Evolutionary conservation across 2,797 vertebrate genomes (phyloP), one percentile per base, ranked within the genome.

Genomic region (Eremophila alpestris): DNA sequence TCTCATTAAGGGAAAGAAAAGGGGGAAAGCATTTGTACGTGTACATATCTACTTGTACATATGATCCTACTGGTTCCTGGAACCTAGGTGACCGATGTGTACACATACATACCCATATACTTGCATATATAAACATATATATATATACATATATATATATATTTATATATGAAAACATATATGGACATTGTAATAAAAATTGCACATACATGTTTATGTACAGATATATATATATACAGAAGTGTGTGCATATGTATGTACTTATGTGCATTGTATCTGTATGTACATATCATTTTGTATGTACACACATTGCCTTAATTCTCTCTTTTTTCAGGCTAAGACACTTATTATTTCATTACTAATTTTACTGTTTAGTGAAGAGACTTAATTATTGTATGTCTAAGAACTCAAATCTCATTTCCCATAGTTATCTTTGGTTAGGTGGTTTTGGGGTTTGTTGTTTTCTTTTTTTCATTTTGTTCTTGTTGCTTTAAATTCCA

Each of bases 21-120:
- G 0, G 4, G 1, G 5, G 7, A 60, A 60, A 18, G 3, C 46
- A 38, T 49, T 62, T 62, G 36, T 29, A 41, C 0, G 0, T 43
- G 24, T 16, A 24, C 5, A 16, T 40, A 75, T 20, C 3, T 55
- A 40, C 3, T 41, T 19, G 7, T 11, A 16, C 38, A 11, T 13
- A 20, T 41, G 2, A 45, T 34, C 29, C 29, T 45, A 16, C 3
- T 13, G 7, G 7, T 15, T 71, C 11, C 13, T 52, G 48, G 18
- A 56, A 69, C 9, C 3, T 65, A 45, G 22, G 11, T 48, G 51
- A 54, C 21, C 70, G 24, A 45, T 29, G 16, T 1, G 18, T 41
- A n/a, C 5, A 43, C 20, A 40, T n/a, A 36, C 1, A 19, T 26
- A 16, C 2, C 1, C 5, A 54, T 16, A 29, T 10, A 8, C 1